Evolutionary conservation across 2,888 invertebrate genomes (phyloP), one percentile per base, ranked within the genome.

Genomic region (Nebria brevicollis): DNA sequence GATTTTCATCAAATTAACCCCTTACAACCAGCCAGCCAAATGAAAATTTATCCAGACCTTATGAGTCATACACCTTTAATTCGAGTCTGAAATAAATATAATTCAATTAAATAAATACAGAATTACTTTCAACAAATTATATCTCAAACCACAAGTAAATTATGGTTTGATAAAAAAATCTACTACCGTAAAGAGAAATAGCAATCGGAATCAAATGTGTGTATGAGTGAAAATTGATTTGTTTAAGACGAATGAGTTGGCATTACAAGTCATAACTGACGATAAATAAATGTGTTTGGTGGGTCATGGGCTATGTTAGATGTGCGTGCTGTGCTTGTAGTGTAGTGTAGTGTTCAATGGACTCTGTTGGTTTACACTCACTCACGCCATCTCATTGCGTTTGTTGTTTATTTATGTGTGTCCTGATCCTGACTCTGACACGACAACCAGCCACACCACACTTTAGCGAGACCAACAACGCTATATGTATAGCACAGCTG

Each of bases 301-400:
- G 70, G n/a, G 34, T 70, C 26, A 70, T 20, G 7, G 70, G 26
- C 8, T 70, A 15, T 5, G 70, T 70, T 20, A 70, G 70, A 26
- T 70, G 70, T 70, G 68, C 68, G 68, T 26, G 68, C 54, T 7
- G 7, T 7, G 54, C 13, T 1, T 8, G 43, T 6, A 8, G 66
- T 20, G 66, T 68, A 20, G 15, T 68, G 68, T 68, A 34, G 25
- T 70, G 70, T 70, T 70, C 70, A 70, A 70, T 70, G 70, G 70
- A 26, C 70, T 25, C 25, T 26, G 70, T 34, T 54, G 66, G 25
- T 70, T 70, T 13, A 7, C 54, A 34, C 34, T 70, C 70, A n/a
- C 70, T 70, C 70, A 70, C 70, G 70, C 70, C 70, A 70, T 54
- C 54, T 54, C 54, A 54, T 70, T 70, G 70, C 70, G 70, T 70